Conservation (phyloP, 1,140 invertebrate genomes). For the Zaprionus taronus region DNA sequence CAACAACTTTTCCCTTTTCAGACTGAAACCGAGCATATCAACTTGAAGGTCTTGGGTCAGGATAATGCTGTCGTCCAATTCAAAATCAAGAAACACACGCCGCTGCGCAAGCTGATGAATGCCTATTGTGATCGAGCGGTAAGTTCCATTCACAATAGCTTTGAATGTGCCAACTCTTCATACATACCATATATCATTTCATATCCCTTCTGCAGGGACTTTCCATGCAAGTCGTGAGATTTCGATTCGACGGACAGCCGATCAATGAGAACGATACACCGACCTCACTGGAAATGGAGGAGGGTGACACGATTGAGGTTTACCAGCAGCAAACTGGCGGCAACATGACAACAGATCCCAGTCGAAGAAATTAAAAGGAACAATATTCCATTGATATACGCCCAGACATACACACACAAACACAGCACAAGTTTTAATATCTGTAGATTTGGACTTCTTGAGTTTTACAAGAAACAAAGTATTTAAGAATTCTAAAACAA, state of each 20-base stretch:
- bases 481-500: conserved; percentile 16
- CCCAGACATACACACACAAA: background rate
- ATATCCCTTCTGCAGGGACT: conserved; percentile 85
- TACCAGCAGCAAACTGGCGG: conserved; percentile 97
- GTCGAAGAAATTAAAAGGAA: background rate
- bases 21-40: conserved; percentile 93
- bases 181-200: background rate
- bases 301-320: conserved; percentile 97
- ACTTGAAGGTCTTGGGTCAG: conserved; percentile 96
- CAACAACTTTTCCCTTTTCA: conserved; percentile 1
- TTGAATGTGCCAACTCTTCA: background rate
- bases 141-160: conserved; percentile 7
- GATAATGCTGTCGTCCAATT: conserved; percentile 97
- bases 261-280: conserved; percentile 97
- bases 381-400: conserved; percentile 15
- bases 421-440: background rate
- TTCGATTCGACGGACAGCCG: conserved; percentile 96
- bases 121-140: conserved; percentile 95
- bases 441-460: background rate
- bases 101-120: conserved; percentile 96
- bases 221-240: conserved; percentile 93
- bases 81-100: conserved; percentile 98
- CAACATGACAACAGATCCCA: background rate
- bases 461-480: conserved; percentile 19
- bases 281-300: conserved; percentile 95